phyloP scores from a whole-genome alignment of 2,888 invertebrate species.

The Synanthedon myopaeformis region DNA sequence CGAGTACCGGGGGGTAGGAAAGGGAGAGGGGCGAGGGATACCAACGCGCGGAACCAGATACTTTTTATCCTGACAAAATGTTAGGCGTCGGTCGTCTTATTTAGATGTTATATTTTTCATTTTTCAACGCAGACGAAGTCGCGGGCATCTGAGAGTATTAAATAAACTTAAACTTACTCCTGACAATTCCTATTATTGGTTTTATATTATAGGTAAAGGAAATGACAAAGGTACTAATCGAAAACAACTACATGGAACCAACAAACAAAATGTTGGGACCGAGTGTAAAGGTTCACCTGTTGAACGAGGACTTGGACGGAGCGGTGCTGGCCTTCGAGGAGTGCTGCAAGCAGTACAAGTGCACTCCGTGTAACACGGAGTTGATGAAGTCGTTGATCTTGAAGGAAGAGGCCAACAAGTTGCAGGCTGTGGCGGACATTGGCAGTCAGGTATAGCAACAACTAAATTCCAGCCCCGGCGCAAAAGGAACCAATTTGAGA shows the following conservation, averaged over 20 bases:
- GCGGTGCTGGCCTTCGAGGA: slow-evolving; percentile 80
- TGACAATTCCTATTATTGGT: too few species aligned
- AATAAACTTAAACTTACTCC: too few species aligned
- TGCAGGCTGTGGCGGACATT: slow-evolving; percentile 87
- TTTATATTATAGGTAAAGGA: slow-evolving; percentile 52
- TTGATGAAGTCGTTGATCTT: slow-evolving; percentile 79
- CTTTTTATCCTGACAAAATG: too few species aligned
- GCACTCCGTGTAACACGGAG: slow-evolving; percentile 82
- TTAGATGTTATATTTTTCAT: too few species aligned
- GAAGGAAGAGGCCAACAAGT: slow-evolving; percentile 78
- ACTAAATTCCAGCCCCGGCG: too few species aligned
- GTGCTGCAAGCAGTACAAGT: slow-evolving; percentile 74
- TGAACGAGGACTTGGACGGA: slow-evolving; percentile 74
- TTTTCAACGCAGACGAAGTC: too few species aligned
- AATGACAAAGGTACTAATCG: slow-evolving; percentile 72
- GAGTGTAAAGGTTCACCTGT: slow-evolving; percentile 77
- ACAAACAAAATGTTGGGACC: slow-evolving; percentile 80
- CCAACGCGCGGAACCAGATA: too few species aligned
- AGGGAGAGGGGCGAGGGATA: too few species aligned
- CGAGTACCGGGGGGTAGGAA: too few species aligned
- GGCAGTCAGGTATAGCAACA: slow-evolving; percentile 70
- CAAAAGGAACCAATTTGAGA: too few species aligned
- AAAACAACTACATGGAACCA: slow-evolving; percentile 70
- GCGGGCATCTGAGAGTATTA: too few species aligned
- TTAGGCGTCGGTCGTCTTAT: too few species aligned